Conservation (phyloP, 2,888 invertebrate genomes). For the Heteropelma amictum region DNA sequence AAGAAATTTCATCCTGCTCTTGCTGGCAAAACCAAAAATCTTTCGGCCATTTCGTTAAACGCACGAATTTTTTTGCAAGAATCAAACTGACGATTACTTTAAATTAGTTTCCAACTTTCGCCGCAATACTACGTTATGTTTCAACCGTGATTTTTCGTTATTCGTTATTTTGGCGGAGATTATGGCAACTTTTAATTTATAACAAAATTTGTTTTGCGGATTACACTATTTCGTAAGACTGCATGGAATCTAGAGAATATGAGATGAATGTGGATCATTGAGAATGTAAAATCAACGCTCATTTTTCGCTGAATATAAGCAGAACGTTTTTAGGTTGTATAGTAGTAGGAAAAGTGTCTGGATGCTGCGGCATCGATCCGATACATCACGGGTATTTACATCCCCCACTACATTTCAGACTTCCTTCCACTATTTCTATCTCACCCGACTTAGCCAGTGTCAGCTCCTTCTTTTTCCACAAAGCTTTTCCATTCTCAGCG, state of each 20-base stretch:
- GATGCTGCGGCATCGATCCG: conserved; percentile 78
- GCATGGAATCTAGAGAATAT: not conserved
- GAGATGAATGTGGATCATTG: not conserved
- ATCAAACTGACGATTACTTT: no score
- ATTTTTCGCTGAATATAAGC: conserved; percentile 61
- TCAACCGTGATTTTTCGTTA: no score
- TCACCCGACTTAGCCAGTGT: conserved; percentile 23
- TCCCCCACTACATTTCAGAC: conserved; percentile 70
- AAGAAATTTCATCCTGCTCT: no score
- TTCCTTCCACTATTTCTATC: conserved; percentile 51
- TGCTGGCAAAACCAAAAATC: no score
- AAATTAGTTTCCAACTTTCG: no score
- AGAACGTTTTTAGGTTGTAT: conserved; percentile 77
- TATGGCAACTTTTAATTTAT: no score
- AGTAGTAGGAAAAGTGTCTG: conserved; percentile 76
- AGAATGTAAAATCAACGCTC: conserved; percentile 39
- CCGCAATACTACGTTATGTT: no score
- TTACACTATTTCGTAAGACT: not conserved
- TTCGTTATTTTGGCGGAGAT: no score
- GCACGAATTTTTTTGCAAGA: no score
- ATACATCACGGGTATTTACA: conserved; percentile 78
- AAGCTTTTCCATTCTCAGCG: not conserved
- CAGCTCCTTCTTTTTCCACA: conserved; percentile 8
- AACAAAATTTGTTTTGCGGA: not conserved
- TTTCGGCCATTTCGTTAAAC: no score